Evolutionary conservation across 2,888 invertebrate species (phyloP), one percentile per base, ranked within the genome.

Genomic region (Nudaria mundana): DNA sequence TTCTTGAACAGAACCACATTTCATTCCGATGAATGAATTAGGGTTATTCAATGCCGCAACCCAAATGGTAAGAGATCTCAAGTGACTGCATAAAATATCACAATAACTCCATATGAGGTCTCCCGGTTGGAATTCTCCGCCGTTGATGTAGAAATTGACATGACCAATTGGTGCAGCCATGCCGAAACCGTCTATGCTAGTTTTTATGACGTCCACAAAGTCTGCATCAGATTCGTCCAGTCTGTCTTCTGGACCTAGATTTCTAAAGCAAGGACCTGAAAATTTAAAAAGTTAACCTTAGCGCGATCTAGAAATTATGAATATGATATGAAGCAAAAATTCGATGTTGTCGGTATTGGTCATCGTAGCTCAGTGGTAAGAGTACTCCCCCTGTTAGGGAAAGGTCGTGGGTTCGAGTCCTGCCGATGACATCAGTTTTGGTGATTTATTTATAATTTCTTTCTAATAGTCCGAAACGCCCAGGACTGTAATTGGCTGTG

Each of bases 81-180:
- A 30, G 39, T 79, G 79, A 32, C 78, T 77, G 34, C 78, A 78
- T 0, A 73, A 0, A 0, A 58, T 45, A 11, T 53, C 60, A 22
- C 79, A 79, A 0, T 70, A 71, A 3, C 61, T 37, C 64, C 63
- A 69, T 0, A 66, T 3, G 1, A 71, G 2, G 11, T 71, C 71
- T 0, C 69, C 71, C 0, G 76, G 71, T 41, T 79, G 79, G 30
- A 49, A 76, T 37, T 83, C 84, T 0, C 84, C 84, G 0, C 84
- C 84, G 14, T 85, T 85, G 2, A 84, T 75, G 41, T 82, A 85
- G 40, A 76, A 81, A 37, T 79, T 79, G 0, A 79, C 67, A 50
- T 84, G 82, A 1, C 81, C 84, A 0, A 80, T 52, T 0, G 84
- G 81, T 0, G 77, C 73, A 0, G 81, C 80, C 73, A 79, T 78